A percentile compares a stretch with the other conserved stretches of the same genome.
These are phyloP conservation scores for Pachypsylla venusta DNA, from an alignment of 1,140 invertebrate species.

Conservation along the genomic window DNA sequence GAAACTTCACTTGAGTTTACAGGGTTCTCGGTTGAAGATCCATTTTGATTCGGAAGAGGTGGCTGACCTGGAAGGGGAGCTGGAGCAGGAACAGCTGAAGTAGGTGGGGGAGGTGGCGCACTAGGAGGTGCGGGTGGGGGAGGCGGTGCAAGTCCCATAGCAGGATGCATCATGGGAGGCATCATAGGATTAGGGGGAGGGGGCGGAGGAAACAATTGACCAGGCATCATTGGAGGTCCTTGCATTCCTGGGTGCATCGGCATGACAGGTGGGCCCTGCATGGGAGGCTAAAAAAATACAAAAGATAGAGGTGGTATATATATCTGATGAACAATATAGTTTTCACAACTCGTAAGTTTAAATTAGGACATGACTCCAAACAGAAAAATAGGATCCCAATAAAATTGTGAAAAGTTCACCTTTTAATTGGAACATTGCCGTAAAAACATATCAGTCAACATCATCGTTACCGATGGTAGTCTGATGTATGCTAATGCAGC, in stretches of 20 bases:
- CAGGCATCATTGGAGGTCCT: background rate
- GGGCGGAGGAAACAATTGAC: background rate
- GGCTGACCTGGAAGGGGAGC: background rate
- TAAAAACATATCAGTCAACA: background rate
- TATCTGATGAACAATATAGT: background rate
- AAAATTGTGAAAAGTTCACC: no score
- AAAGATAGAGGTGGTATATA: background rate
- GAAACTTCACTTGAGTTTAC: background rate
- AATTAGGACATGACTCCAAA: no score
- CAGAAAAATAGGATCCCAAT: no score
- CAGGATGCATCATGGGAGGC: constrained; percentile 4
- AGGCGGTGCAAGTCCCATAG: background rate
- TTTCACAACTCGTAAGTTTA: background rate
- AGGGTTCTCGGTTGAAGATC: background rate
- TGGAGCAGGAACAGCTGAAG: background rate
- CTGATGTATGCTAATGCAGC: no score
- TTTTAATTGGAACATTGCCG: background rate
- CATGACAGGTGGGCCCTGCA: background rate
- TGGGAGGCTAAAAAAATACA: constrained; percentile 10
- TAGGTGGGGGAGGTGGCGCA: constrained; percentile 4
- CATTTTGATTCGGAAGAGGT: background rate
- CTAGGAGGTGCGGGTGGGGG: constrained; percentile 2
- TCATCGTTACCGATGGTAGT: no score
- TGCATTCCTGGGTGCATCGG: background rate
- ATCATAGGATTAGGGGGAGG: constrained; percentile 6